A percentile compares a stretch with the other conserved stretches of the same genome.
Conservation (phyloP, 2,888 invertebrate genomes). For the Zhuqinia jingwanae region DNA sequence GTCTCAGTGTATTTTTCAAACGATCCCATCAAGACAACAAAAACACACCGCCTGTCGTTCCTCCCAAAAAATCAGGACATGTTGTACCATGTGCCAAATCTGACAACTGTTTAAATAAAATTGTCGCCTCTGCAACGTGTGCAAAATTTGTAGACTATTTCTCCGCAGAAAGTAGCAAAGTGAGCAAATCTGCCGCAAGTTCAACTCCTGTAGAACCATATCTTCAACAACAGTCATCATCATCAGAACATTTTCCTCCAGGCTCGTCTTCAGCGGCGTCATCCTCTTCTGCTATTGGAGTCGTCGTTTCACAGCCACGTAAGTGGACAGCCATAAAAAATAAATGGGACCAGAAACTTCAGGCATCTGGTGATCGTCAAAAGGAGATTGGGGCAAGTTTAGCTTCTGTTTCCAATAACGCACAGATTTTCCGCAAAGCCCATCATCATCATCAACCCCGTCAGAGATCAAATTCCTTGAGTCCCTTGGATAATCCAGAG, state of each 20-base stretch:
- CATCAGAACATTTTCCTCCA: not conserved
- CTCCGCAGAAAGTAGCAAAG: conserved; percentile 54
- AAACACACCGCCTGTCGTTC: conserved; percentile 57
- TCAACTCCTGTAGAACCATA: conserved; percentile 60
- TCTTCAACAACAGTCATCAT: conserved; percentile 16
- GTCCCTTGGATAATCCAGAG: conserved; percentile 66
- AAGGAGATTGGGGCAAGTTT: conserved; percentile 69
- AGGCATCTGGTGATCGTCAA: conserved; percentile 70
- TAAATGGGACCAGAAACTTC: conserved; percentile 74
- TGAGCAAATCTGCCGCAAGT: conserved; percentile 49
- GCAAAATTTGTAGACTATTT: conserved; percentile 68
- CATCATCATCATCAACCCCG: conserved; percentile 65
- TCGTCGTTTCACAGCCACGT: conserved; percentile 65
- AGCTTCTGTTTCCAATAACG: conserved; percentile 68
- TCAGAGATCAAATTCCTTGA: conserved; percentile 64
- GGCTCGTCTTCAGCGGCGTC: conserved; percentile 40
- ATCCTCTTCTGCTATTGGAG: not conserved
- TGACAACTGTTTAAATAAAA: conserved; percentile 77
- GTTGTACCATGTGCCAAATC: conserved; percentile 76
- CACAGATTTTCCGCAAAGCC: conserved; percentile 65
- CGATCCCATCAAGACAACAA: conserved; percentile 63
- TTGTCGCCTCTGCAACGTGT: conserved; percentile 74
- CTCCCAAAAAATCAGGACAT: conserved; percentile 56
- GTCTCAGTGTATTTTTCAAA: conserved; percentile 60
- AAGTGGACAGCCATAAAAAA: conserved; percentile 74